Base-by-base conservation (phyloP, 2,113 vertebrate species). In the Ceyx margarethae region DNA sequence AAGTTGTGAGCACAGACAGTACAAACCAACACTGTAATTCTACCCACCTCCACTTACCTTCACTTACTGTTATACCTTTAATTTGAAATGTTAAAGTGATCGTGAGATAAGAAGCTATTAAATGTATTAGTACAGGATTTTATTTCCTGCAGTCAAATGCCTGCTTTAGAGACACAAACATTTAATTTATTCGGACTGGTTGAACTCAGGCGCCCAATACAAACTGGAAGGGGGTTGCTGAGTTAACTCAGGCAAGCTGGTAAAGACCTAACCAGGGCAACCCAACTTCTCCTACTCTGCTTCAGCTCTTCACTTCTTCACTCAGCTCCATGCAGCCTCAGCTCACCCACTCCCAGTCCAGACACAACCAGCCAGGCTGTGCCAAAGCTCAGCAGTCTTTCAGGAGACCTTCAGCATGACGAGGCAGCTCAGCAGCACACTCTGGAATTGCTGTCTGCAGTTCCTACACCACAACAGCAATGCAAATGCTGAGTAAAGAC, bases 41-140 rank as follows among this genome's bases (percentile, higher is more conserved):
- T n/a, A 89, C 69, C 86, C 81, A 86, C 66, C 89, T 93, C 81
- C 81, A 98, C 97, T 98, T 98, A 98, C 98, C 97, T 98, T 94
- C 42, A 60, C 91, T 96, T 96, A 96, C 93, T 93, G 96, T 89
- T 60, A 88, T 26, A 87, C 89, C 93, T 96, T 96, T 90, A 90
- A 96, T 87, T 96, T 93, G 94, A 95, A 87, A 81, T 15, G 81
- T 95, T 94, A 94, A 77, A 91, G 89, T 91, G 37, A 93, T 37
- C 72, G 56, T 35, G 43, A 95, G 83, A 84, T 94, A 92, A 93
- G 76, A 89, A 96, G 87, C 93, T 83, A 67, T 8, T 76, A 53
- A 11, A 74, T 93, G 48, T 92, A 94, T 80, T 93, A 93, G 82
- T 87, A 95, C n/a, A 80, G 56, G 54, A 77, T 57, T 95, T 95